phyloP scores from a whole-genome alignment of 2,113 vertebrate genomes.

The Asarcornis scutulata region DNA sequence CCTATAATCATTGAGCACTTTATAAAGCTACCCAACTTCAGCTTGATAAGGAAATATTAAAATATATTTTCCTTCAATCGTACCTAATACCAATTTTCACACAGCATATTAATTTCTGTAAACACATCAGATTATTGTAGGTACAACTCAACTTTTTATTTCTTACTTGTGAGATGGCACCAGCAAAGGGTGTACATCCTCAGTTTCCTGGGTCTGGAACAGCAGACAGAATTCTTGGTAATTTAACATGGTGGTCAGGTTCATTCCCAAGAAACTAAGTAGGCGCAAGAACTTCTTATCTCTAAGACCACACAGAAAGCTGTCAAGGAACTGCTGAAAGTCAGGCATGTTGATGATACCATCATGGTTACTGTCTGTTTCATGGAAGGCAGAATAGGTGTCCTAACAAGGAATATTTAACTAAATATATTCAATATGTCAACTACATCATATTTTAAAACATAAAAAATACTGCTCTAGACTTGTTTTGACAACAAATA shows the following conservation, averaged over 20 bases:
- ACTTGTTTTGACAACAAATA: neutral
- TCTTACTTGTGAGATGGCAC: conserved; percentile 6
- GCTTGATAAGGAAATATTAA: neutral
- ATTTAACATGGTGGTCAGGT: conserved; percentile 49
- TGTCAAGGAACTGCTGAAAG: conserved; percentile 60
- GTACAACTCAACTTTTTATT: neutral
- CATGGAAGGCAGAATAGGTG: conserved; percentile 74
- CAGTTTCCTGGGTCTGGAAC: conserved; percentile 48
- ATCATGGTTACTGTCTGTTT: conserved; percentile 71
- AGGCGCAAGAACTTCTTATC: conserved; percentile 66
- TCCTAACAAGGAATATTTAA: conserved; percentile 68
- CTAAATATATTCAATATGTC: neutral
- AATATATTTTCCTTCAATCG: neutral
- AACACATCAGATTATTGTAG: neutral
- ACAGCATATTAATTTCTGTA: neutral
- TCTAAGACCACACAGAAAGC: conserved; percentile 61
- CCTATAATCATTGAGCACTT: neutral
- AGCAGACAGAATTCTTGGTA: conserved; percentile 68
- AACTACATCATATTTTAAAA: neutral
- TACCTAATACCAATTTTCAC: neutral
- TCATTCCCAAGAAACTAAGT: conserved; percentile 70
- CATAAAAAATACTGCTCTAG: neutral
- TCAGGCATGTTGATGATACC: conserved; percentile 65
- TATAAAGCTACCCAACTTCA: neutral
- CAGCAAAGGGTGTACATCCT: neutral